Evolutionary conservation across 2,113 vertebrate genomes (phyloP).

Genomic region (Strix aluco): DNA sequence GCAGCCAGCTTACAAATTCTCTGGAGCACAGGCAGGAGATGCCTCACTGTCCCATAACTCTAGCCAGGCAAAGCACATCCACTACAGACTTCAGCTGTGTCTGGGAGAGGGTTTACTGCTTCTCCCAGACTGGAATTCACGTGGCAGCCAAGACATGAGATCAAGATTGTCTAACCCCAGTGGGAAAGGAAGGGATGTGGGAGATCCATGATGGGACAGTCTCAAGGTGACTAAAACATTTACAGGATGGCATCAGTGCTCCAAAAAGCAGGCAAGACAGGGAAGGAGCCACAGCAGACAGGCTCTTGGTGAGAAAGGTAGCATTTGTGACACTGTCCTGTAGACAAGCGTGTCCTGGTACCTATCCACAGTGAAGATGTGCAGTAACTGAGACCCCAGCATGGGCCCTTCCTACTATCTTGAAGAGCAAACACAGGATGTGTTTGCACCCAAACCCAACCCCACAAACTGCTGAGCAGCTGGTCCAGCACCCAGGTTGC

Average conservation of each 20-base stretch:
- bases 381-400: not conserved
- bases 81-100: not conserved
- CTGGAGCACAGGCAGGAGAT: not conserved
- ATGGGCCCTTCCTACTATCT: not conserved
- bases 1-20: not conserved
- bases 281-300: not conserved
- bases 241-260: not conserved
- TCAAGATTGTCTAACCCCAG: not conserved
- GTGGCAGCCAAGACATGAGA: not conserved
- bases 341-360: fast-evolving
- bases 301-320: not conserved
- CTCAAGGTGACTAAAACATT: not conserved
- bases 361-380: not conserved
- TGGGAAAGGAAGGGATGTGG: not conserved
- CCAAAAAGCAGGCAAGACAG: not conserved
- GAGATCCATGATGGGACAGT: not conserved
- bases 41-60: fast-evolving
- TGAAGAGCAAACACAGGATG: not conserved
- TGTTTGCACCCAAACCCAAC: not conserved
- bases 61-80: not conserved
- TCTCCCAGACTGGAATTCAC: not conserved
- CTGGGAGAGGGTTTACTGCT: not conserved
- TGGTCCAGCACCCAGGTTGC: not conserved
- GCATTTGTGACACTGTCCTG: not conserved
- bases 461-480: not conserved